Evolutionary conservation across 2,797 vertebrate species (phyloP).

Genomic region (Pangasius krempfi): DNA sequence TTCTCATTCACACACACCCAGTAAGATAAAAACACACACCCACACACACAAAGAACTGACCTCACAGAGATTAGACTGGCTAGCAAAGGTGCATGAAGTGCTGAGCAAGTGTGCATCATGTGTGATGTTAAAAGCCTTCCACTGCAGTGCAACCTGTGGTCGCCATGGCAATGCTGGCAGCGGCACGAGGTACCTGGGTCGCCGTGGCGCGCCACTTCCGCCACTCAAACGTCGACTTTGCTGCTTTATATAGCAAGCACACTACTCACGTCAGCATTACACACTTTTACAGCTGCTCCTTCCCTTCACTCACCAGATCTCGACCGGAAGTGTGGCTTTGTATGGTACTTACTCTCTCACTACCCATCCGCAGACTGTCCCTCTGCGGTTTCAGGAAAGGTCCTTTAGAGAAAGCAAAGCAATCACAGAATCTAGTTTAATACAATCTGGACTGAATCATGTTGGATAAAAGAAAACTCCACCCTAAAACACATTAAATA

Average conservation of each 20-base stretch:
- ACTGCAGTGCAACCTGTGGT: conserved; percentile 45
- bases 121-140: conserved; percentile 43
- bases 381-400: not conserved
- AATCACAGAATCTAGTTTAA: conserved; percentile 5
- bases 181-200: conserved; percentile 41
- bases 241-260: conserved; percentile 54
- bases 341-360: conserved; percentile 23
- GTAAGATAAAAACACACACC: conserved; percentile 6
- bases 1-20: conserved; percentile 16
- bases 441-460: not conserved
- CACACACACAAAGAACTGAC: conserved; percentile 23
- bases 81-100: conserved; percentile 9
- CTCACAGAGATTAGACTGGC: conserved; percentile 5
- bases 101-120: conserved; percentile 29
- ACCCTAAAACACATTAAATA: not conserved
- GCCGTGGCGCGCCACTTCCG: conserved; percentile 44
- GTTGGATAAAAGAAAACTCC: not conserved
- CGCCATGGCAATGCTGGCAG: conserved; percentile 49
- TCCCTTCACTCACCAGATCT: conserved; percentile 25
- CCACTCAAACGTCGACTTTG: conserved; percentile 35
- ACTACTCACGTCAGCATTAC: conserved; percentile 40
- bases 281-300: conserved; percentile 29
- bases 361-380: not conserved
- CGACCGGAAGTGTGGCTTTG: conserved; percentile 37
- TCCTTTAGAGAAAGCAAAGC: not conserved